Evolutionary conservation across 53 echinoderm and acorn worm genomes (phyloP).

Genomic region (Apostichopus leukothele): DNA sequence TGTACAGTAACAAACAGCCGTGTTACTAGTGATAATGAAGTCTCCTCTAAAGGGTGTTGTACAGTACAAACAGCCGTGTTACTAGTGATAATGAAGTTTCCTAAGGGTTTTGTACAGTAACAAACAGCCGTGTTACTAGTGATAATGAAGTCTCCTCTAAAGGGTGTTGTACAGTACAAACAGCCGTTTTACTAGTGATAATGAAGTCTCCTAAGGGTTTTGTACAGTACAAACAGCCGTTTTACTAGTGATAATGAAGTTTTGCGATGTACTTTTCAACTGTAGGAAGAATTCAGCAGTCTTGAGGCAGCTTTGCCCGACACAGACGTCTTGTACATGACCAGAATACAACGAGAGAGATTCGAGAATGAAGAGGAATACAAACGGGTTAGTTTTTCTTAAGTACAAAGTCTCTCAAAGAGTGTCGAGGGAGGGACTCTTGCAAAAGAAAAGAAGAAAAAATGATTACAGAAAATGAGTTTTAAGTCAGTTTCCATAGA

Average conservation of each 20-base stretch:
- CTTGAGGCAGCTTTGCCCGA: constrained; percentile 89
- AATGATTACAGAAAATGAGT: too few species aligned
- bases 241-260: neutral
- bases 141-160: neutral
- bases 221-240: neutral
- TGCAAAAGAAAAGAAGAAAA: too few species aligned
- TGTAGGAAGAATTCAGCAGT: constrained; percentile 71
- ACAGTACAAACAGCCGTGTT: neutral
- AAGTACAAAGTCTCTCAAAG: too few species aligned
- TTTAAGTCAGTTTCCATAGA: too few species aligned
- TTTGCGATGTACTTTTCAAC: neutral
- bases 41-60: neutral
- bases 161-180: neutral
- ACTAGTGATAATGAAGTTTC: neutral
- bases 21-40: neutral
- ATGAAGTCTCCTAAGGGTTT: neutral
- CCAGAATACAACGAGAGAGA: constrained; percentile 82
- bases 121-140: neutral
- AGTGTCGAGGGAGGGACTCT: too few species aligned
- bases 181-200: neutral
- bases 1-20: neutral
- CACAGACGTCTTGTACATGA: constrained; percentile 96
- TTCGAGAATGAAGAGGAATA: constrained; percentile 74
- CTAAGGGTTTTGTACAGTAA: neutral
- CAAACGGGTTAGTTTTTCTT: constrained; percentile 53